phyloP scores from a whole-genome alignment of 2,113 vertebrate genomes.

The Ariopsis seemanni region DNA sequence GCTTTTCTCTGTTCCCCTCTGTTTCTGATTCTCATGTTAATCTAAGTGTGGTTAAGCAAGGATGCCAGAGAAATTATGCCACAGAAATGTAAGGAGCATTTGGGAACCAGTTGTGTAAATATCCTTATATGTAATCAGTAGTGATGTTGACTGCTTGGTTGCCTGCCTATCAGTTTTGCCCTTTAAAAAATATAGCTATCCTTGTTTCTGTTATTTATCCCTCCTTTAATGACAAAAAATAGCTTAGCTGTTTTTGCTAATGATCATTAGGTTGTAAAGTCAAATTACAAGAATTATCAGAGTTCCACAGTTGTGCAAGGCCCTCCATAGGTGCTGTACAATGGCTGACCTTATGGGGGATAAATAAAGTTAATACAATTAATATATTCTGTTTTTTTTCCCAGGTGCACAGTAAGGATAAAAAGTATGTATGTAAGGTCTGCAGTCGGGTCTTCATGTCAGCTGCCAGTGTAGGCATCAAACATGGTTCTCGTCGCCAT shows the following conservation, averaged over 20 bases:
- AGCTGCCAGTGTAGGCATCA: conserved; percentile 95
- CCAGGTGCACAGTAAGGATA: conserved; percentile 98
- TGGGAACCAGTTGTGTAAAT: background rate
- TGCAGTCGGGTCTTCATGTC: conserved; percentile 98
- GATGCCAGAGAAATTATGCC: conserved; percentile 32
- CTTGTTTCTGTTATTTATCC: background rate
- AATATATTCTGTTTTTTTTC: background rate
- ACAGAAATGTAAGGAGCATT: background rate
- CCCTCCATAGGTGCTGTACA: background rate
- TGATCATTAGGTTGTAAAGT: background rate
- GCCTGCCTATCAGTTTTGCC: background rate
- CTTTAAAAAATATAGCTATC: background rate
- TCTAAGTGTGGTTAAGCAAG: conserved; percentile 35
- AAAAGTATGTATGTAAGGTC: conserved; percentile 97
- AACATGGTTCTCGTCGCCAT: conserved; percentile 93
- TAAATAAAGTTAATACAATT: background rate
- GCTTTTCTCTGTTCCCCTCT: background rate
- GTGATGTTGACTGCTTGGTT: background rate
- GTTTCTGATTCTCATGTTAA: conserved; percentile 1
- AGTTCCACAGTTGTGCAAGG: background rate
- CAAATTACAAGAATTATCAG: background rate
- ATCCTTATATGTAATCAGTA: background rate
- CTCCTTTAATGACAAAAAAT: background rate
- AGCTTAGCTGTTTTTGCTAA: background rate
- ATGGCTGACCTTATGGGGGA: background rate